Conservation (phyloP, 2,797 vertebrate species). For the Trachurus trachurus region DNA sequence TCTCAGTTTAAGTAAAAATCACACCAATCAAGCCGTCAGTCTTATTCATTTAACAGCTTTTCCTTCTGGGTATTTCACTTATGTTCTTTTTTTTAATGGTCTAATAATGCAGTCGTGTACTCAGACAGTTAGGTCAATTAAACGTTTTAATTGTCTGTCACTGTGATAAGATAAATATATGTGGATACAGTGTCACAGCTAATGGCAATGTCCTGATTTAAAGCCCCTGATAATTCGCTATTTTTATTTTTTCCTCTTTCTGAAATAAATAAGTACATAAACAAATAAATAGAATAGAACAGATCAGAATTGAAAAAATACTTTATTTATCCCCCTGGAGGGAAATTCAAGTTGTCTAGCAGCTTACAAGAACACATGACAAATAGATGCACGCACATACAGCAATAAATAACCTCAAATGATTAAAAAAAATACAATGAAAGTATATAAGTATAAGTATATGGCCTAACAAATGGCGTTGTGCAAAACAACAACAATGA, state of each 20-base stretch:
- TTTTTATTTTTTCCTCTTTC: not conserved
- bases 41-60: not conserved
- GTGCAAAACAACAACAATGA: too few relatives aligned
- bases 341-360: too few relatives aligned
- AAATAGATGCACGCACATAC: too few relatives aligned
- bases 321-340: too few relatives aligned
- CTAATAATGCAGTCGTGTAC: not conserved
- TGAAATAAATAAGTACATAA: too few relatives aligned
- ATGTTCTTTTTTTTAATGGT: not conserved
- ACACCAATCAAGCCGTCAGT: not conserved
- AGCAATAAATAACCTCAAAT: too few relatives aligned
- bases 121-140: not conserved
- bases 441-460: too few relatives aligned
- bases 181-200: not conserved
- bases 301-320: too few relatives aligned
- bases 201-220: not conserved
- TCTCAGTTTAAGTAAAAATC: not conserved
- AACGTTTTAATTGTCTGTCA: not conserved
- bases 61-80: not conserved
- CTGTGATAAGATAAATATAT: slow-evolving; percentile 2
- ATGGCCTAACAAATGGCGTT: too few relatives aligned
- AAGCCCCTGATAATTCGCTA: not conserved
- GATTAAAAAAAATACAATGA: too few relatives aligned
- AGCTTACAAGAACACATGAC: too few relatives aligned
- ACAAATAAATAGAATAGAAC: too few relatives aligned